Base-by-base conservation (phyloP, 2,888 invertebrate genomes). In the Cylloceria caligata region DNA sequence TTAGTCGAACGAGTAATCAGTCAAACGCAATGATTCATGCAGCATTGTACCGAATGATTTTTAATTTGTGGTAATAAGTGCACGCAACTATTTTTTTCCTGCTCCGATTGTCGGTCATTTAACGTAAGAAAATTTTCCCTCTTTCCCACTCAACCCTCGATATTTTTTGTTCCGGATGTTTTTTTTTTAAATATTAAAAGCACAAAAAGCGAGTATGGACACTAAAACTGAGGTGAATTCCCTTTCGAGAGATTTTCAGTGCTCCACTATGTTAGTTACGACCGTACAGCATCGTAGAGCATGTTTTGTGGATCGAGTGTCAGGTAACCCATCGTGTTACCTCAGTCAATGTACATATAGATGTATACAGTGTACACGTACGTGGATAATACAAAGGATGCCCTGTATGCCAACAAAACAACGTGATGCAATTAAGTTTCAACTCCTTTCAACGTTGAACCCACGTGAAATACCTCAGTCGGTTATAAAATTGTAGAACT, bases 271-370 rank as follows among this genome's bases (percentile, higher is more conserved):
- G 16, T 39, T 55, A 27, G 39, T 16, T 3, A 21, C 55, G 21
- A 55, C 36, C 42, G 39, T 55, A 36, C 16, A 69, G 27, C 39
- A 69, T 57, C 42, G 55, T 57, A 16, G 55, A 57, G 11, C 55
- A 69, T 55, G 69, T 24, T 62, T 62, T 4, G 21, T 13, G 19
- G 30, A 47, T 11, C 30, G 49, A 30, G 68, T 52, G 16, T 19
- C 11, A 21, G 36, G 7, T 62, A n/a, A 36, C 36, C 39, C 21
- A 19, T n/a, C 39, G 62, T 62, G 62, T 36, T 16, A 1, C 36
- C 6, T 13, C 13, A 39, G 11, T 2, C 39, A 39, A 13, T 39
- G 3, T 19, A 21, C 27, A 16, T 27, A 24, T 45, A 16, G n/a
- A 16, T 27, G 9, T 7, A 27, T 27, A 45, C 30, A 30, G 30